Evolutionary conservation across 1,140 invertebrate genomes (phyloP), one percentile per base, ranked within the genome.

Genomic region (Mya arenaria): DNA sequence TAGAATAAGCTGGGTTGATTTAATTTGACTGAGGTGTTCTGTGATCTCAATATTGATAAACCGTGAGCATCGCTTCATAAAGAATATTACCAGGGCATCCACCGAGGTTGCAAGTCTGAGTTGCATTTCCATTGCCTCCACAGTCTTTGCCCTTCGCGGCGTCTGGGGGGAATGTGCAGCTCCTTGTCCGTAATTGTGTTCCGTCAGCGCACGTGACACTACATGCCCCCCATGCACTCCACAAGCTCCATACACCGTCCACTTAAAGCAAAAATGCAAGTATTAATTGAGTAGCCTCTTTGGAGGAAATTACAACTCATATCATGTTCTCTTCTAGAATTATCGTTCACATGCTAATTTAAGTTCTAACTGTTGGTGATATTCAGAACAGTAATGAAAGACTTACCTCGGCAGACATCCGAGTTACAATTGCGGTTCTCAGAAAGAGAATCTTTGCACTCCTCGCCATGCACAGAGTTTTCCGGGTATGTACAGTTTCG

Each of bases 401-500:
- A 0, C 4, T 75, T 65, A 84, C 79, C 78, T 74, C 52, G 69
- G 39, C 84, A 85, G 19, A 65, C 34, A 4, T 68, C 10, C 0
- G 34, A 48, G 36, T 66, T 71, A 41, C 84, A 85, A 3, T 4
- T 34, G 32, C 44, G 28, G 25, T 60, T 75, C 28, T 84, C 37
- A 17, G 30, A 72, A 15, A 15, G 28, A 1, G 60, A 4, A 4
- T 85, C 86, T 19, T 28, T 17, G 58, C 86, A 87, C 1, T 87
- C 82, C 58, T 88, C 82, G 0, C 93, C 93, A 30, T 93, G 93
- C 75, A 89, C 89, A 34, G 87, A 84, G 6, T 93, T 92, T 34
- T 89, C 87, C 0, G 93, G 93, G 69, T 91, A 92, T 0, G 90
- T 88, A 84, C 93, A 94, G 0, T 86, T 87, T 41, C 93, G 71